Base-by-base conservation (phyloP, 1,140 invertebrate genomes). In the Pantala flavescens region DNA sequence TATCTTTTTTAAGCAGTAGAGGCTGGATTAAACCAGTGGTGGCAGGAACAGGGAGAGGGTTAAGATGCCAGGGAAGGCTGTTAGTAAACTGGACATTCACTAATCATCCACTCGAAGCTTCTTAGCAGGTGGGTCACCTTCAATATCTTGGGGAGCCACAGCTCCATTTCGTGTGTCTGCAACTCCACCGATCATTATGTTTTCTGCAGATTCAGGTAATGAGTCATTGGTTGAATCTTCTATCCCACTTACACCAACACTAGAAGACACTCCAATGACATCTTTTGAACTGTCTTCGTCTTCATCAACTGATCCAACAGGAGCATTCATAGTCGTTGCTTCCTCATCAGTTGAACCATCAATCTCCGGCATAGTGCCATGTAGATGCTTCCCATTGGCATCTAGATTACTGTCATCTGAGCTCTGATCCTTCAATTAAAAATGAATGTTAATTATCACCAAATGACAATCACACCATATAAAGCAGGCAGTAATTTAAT, bases 11-110 rank as follows among this genome's bases (percentile, higher is more conserved):
- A 63, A 63, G 49, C 49, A 63, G 49, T 63, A 63, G n/a, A 63
- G 49, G 49, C 49, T 63, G 49, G 49, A 63, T 63, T 3, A 21
- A 19, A 63, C 49, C 49, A 63, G 49, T 3, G 14, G 49, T 63
- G 49, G 49, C 49, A 63, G 49, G 49, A 63, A 63, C 49, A 63
- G 49, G 49, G 49, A 63, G n/a, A 63, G 49, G 49, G 49, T 63
- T 63, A 63, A 63, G 49, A 63, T 63, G 49, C 49, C 49, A 63
- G 49, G 49, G 49, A 63, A 63, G 49, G 49, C 49, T 21, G n/a
- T 63, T 63, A 63, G 49, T 63, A 63, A 63, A 63, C 49, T 63
- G 49, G 49, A 63, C 49, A 63, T 63, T 63, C 49, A 63, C 49
- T 63, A 63, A 63, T 63, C 49, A 63, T 63, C 49, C 49, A 63